A percentile compares a stretch with the other conserved stretches of the same genome.
phyloP scores from a whole-genome alignment of 2,888 invertebrate species.

The Tinea pellionella region DNA sequence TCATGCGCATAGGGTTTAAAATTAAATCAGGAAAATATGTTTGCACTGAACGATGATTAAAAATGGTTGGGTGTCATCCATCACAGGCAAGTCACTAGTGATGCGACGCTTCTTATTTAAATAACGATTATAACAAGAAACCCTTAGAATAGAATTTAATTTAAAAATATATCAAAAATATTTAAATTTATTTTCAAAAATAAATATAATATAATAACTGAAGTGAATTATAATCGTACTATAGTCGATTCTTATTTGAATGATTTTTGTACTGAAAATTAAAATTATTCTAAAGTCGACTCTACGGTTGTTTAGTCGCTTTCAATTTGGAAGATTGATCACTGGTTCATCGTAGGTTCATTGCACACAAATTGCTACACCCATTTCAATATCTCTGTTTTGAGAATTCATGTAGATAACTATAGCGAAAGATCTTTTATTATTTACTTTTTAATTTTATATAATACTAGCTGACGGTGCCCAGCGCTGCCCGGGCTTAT shows the following conservation, averaged over 20 bases:
- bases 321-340: slow-evolving; percentile 51
- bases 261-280: too few relatives aligned
- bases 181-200: too few relatives aligned
- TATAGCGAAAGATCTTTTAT: not conserved
- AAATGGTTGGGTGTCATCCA: slow-evolving; percentile 56
- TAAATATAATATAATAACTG: too few relatives aligned
- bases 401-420: not conserved
- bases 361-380: slow-evolving; percentile 43
- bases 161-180: too few relatives aligned
- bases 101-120: slow-evolving; percentile 52
- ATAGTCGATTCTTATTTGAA: too few relatives aligned
- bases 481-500: too few relatives aligned
- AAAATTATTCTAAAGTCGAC: slow-evolving; percentile 17
- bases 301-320: slow-evolving; percentile 22
- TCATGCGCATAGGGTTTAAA: not conserved
- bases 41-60: slow-evolving; percentile 41
- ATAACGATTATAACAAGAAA: slow-evolving; percentile 31
- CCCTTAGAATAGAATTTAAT: slow-evolving; percentile 19
- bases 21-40: not conserved
- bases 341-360: slow-evolving; percentile 36
- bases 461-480: too few relatives aligned
- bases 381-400: slow-evolving; percentile 54
- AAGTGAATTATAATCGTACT: not conserved
- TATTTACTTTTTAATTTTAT: not conserved
- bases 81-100: slow-evolving; percentile 50